These are phyloP conservation scores for Dioctria rufipes DNA, from an alignment of 2,888 invertebrate genomes.

Conservation along the genomic window DNA sequence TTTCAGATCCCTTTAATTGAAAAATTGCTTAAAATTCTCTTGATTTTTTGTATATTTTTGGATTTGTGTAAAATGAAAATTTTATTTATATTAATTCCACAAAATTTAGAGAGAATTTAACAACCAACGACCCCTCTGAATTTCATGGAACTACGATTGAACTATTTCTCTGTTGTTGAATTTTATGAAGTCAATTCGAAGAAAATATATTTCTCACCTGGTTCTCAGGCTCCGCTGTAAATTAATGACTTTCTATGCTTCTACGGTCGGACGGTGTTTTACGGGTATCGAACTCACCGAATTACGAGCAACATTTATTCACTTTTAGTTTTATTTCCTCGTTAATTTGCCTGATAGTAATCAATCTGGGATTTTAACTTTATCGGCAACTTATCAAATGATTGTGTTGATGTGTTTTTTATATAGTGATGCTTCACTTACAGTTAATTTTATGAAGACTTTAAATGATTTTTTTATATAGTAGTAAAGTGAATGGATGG, in stretches of 20 bases:
- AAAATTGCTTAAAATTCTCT: not conserved
- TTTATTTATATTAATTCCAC: not conserved
- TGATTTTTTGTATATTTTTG: not conserved
- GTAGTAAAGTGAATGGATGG: not conserved
- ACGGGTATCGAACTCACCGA: constrained; percentile 50
- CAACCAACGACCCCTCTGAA: constrained; percentile 5
- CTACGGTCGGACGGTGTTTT: constrained; percentile 38
- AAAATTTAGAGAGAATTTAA: not conserved
- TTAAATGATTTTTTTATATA: constrained; percentile 21
- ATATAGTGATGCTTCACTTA: not conserved
- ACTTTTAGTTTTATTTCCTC: constrained; percentile 48
- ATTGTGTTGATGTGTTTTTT: constrained; percentile 48
- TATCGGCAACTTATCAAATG: constrained; percentile 48
- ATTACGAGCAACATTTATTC: constrained; percentile 47
- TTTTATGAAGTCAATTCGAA: constrained; percentile 30
- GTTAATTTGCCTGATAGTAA: constrained; percentile 48
- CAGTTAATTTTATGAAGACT: constrained; percentile 38
- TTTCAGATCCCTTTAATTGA: not conserved
- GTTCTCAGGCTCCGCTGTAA: constrained; percentile 33
- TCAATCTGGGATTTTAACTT: constrained; percentile 41
- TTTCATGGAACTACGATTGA: constrained; percentile 8
- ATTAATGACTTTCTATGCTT: constrained; percentile 40
- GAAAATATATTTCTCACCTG: constrained; percentile 49
- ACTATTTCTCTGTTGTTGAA: not conserved
- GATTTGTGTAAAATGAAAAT: not conserved